Conservation (phyloP, 2,113 vertebrate genomes). For the Phalacrocorax carbo region DNA sequence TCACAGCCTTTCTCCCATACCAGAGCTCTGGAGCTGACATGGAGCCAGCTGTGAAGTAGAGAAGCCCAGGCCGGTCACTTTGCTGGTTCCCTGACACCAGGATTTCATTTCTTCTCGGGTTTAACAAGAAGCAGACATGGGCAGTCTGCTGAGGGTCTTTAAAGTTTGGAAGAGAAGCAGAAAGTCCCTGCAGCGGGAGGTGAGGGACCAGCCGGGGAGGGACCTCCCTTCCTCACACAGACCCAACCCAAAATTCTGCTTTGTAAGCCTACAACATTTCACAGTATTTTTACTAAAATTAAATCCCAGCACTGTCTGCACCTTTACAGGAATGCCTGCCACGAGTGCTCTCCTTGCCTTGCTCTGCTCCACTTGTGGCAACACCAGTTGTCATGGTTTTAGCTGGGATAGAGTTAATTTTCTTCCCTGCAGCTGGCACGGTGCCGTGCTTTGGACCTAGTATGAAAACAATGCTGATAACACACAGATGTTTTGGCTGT, state of each 20-base stretch:
- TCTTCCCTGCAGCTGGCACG: too few relatives aligned
- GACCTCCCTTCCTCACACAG: neutral
- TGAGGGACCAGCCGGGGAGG: neutral
- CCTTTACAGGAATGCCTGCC: neutral
- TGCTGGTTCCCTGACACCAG: neutral
- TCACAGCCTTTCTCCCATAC: neutral
- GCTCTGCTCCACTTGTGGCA: neutral
- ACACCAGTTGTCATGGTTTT: neutral
- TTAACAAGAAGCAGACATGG: neutral
- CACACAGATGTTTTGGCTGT: too few relatives aligned
- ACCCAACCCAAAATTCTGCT: neutral
- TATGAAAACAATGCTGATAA: too few relatives aligned
- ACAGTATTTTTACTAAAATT: neutral
- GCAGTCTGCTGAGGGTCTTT: neutral
- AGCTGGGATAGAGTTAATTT: too few relatives aligned
- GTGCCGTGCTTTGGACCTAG: too few relatives aligned
- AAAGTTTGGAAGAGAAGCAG: neutral
- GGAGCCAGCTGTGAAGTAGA: neutral
- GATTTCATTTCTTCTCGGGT: neutral
- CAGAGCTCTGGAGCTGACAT: neutral
- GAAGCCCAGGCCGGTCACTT: neutral
- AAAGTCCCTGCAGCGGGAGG: neutral
- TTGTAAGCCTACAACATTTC: neutral
- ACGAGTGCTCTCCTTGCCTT: neutral
- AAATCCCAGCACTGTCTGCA: neutral